These are phyloP conservation scores for Ruditapes philippinarum DNA, from an alignment of 1,140 invertebrate genomes.

Conservation along the genomic window DNA sequence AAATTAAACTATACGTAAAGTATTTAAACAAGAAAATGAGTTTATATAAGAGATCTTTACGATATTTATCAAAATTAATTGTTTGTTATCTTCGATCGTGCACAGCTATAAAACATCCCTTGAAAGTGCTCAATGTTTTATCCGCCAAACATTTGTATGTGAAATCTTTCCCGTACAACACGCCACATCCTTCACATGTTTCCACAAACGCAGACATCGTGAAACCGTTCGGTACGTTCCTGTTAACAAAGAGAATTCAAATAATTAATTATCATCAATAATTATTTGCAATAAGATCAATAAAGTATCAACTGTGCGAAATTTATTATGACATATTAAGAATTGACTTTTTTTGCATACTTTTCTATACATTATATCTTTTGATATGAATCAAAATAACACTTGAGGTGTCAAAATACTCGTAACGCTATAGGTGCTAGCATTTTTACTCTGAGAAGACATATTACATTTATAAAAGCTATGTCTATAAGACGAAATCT, in stretches of 20 bases:
- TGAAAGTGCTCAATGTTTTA: conserved; percentile 19
- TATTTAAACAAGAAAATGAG: no score
- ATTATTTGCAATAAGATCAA: no score
- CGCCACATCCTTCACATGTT: conserved; percentile 62
- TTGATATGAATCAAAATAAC: neutral
- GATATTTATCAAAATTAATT: no score
- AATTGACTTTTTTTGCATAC: neutral
- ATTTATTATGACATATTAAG: neutral
- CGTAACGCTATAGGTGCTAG: no score
- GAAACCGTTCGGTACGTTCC: conserved; percentile 55
- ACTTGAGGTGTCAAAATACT: no score
- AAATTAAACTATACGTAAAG: no score
- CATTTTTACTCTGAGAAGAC: no score
- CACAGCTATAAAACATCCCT: conserved; percentile 59
- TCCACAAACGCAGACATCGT: conserved; percentile 63
- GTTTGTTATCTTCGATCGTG: conserved; percentile 11
- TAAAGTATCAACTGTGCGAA: neutral
- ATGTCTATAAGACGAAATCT: no score
- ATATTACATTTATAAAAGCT: no score
- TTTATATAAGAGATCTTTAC: no score
- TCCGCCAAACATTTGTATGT: conserved; percentile 61
- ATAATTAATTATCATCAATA: neutral
- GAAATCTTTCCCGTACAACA: conserved; percentile 38
- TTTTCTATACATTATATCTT: neutral
- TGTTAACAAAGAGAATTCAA: neutral